Conservation (phyloP, 2,888 invertebrate species). For the Rhagonycha fulva region DNA sequence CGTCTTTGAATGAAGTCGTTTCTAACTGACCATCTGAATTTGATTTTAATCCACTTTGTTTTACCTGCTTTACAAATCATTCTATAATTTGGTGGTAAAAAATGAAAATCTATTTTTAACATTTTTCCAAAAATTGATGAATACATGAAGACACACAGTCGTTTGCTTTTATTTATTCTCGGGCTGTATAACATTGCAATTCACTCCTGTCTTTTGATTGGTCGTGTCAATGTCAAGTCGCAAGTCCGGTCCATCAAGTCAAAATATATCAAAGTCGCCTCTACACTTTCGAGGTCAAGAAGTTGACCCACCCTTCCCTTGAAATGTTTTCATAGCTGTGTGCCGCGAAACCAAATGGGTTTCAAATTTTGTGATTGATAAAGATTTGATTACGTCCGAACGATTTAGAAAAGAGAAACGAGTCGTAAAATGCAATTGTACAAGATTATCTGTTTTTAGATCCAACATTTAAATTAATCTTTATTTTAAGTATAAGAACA, state of each 20-base stretch:
- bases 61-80: constrained; percentile 36
- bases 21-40: constrained; percentile 56
- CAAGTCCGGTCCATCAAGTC: not conserved
- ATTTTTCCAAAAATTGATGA: not conserved
- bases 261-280: not conserved
- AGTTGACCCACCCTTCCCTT: not conserved
- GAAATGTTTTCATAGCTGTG: too few species aligned
- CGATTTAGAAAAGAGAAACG: too few species aligned
- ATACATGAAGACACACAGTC: not conserved
- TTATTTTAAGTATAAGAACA: too few species aligned
- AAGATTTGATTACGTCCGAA: too few species aligned
- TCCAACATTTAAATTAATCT: too few species aligned
- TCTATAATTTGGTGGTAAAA: not conserved
- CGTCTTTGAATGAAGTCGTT: constrained; percentile 68
- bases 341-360: too few species aligned
- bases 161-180: not conserved
- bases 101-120: not conserved
- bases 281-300: not conserved
- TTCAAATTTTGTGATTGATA: too few species aligned
- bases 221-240: not conserved
- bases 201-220: not conserved
- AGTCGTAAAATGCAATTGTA: too few species aligned
- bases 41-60: constrained; percentile 54
- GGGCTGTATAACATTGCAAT: not conserved
- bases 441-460: too few species aligned